phyloP scores from a whole-genome alignment of 2,888 invertebrate genomes.

The Lepidonotus clava region DNA sequence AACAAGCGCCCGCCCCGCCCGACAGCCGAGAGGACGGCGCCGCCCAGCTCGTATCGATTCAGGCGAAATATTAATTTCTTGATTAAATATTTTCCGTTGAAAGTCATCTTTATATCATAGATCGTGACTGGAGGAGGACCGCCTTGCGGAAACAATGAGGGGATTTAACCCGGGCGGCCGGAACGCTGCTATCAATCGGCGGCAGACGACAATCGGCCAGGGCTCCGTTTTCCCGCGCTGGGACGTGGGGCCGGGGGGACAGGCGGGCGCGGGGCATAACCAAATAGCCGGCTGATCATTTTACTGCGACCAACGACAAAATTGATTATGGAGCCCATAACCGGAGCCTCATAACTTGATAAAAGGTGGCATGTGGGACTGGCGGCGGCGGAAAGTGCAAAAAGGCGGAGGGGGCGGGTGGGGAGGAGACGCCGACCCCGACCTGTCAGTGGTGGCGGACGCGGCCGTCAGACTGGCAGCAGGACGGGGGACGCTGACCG shows the following conservation, averaged over 20 bases:
- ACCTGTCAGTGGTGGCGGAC: background rate
- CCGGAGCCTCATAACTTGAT: slow-evolving; percentile 52
- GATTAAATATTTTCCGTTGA: slow-evolving; percentile 52
- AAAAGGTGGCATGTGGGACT: slow-evolving; percentile 42
- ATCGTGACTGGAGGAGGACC: background rate
- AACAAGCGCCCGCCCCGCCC: background rate
- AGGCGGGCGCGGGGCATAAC: background rate
- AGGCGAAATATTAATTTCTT: slow-evolving; percentile 50
- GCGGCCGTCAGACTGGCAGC: background rate
- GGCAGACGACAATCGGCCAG: slow-evolving; percentile 29
- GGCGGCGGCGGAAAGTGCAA: slow-evolving; percentile 24
- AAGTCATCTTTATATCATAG: slow-evolving; percentile 49
- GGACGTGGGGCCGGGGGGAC: background rate
- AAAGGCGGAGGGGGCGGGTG: background rate
- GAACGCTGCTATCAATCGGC: background rate
- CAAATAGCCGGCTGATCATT: slow-evolving; percentile 45
- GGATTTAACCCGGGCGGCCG: slow-evolving; percentile 19
- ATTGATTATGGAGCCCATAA: slow-evolving; percentile 39
- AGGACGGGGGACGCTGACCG: background rate
- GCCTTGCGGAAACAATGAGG: slow-evolving; percentile 42
- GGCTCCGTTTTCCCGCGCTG: slow-evolving; percentile 21
- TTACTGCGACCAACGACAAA: slow-evolving; percentile 33
- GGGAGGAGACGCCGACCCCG: background rate
- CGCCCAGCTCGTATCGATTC: slow-evolving; percentile 10
- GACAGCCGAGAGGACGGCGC: slow-evolving; percentile 35